phyloP scores from a whole-genome alignment of 2,797 vertebrate genomes.

The Glossophaga mutica region DNA sequence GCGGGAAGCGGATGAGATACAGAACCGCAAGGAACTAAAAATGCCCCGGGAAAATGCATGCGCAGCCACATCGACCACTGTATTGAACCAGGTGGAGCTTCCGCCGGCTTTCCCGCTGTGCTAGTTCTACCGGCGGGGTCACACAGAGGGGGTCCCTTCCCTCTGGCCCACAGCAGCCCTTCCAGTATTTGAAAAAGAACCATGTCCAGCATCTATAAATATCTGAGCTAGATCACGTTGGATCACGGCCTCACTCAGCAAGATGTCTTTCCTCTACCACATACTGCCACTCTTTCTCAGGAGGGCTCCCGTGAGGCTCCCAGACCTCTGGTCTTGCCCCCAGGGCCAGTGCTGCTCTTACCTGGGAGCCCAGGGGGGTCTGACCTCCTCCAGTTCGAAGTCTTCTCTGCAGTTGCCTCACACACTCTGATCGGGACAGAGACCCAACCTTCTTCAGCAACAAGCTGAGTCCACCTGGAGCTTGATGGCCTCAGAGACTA shows the following conservation, averaged over 20 bases:
- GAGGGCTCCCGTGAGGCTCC: neutral
- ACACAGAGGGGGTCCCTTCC: neutral
- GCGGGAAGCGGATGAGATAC: neutral
- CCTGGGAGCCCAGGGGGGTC: neutral
- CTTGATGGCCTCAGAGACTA: neutral
- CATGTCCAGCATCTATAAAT: neutral
- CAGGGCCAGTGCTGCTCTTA: neutral
- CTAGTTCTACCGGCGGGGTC: constrained; percentile 10
- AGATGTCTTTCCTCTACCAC: neutral
- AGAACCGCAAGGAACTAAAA: neutral
- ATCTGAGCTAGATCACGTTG: neutral
- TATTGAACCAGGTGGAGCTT: neutral
- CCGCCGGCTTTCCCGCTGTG: neutral
- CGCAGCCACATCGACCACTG: neutral
- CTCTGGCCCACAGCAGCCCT: neutral
- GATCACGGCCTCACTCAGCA: neutral
- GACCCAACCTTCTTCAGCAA: neutral
- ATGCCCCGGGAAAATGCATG: neutral
- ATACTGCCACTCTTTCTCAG: neutral
- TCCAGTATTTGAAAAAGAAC: neutral
- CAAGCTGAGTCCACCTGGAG: neutral
- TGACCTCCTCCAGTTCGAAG: neutral
- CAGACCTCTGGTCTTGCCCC: neutral
- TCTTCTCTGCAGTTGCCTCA: neutral
- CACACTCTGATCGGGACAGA: neutral